These are phyloP conservation scores for Actinopyga echinites DNA, from an alignment of 53 echinoderm and acorn worm genomes.

Conservation along the genomic window DNA sequence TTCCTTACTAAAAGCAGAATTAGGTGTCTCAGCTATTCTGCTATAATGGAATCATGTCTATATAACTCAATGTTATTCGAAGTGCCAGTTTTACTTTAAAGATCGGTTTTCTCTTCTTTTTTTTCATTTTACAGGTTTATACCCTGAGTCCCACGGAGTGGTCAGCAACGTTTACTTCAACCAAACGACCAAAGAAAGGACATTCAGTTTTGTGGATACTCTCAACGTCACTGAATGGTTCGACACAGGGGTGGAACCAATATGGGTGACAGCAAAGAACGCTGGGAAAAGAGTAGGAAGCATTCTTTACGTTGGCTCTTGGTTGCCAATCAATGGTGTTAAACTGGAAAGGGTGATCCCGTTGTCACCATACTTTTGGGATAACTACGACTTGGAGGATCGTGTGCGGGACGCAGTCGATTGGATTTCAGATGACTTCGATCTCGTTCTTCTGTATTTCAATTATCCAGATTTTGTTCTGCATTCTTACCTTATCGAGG, in stretches of 20 bases:
- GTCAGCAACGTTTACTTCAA: constrained; percentile 53
- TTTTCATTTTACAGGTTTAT: constrained; percentile 23
- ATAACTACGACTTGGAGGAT: background rate
- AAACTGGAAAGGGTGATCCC: constrained; percentile 16
- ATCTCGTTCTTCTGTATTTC: constrained; percentile 48
- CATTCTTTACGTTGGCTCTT: constrained; percentile 42
- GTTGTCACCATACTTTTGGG: background rate
- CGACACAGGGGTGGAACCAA: constrained; percentile 54
- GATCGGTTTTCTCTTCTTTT: too few relatives aligned
- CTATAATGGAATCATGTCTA: too few relatives aligned
- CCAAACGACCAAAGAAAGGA: constrained; percentile 32
- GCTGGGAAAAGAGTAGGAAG: constrained; percentile 45
- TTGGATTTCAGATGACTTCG: constrained; percentile 39
- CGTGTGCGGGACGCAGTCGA: constrained; percentile 14
- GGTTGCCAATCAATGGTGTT: constrained; percentile 46
- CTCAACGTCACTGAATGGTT: constrained; percentile 48
- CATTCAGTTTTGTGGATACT: constrained; percentile 9
- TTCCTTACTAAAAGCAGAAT: too few relatives aligned
- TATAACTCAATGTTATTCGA: too few relatives aligned
- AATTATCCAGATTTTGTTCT: constrained; percentile 44
- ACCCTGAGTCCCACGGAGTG: constrained; percentile 51
- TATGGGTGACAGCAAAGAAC: constrained; percentile 58
- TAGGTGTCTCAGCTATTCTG: too few relatives aligned
- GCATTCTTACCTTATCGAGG: constrained; percentile 18
- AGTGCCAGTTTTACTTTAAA: too few relatives aligned